These are phyloP conservation scores for Cuniculus paca DNA, from an alignment of 2,797 vertebrate genomes.

Conservation along the genomic window DNA sequence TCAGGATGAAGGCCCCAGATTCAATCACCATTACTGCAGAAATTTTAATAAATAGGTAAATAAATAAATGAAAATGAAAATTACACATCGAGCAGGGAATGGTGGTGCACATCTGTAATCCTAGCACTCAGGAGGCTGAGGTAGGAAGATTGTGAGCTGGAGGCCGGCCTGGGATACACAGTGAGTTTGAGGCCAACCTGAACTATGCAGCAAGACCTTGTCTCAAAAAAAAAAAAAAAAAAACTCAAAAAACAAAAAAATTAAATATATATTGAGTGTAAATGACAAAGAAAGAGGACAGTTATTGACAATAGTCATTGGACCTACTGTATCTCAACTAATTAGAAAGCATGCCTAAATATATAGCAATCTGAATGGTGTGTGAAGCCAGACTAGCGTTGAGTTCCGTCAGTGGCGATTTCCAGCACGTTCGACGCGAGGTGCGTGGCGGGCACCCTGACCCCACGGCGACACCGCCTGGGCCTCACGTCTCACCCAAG, in stretches of 20 bases:
- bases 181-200: neutral
- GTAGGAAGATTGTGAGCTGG: neutral
- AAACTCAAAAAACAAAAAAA: neutral
- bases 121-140: neutral
- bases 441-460: too few relatives aligned
- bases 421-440: fast-evolving
- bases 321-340: neutral
- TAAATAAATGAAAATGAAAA: neutral
- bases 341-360: neutral
- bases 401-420: neutral
- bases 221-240: neutral
- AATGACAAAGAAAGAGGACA: neutral
- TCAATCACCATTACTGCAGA: neutral
- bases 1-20: neutral
- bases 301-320: neutral
- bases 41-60: neutral
- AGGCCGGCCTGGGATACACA: neutral
- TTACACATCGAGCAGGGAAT: neutral
- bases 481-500: constrained; percentile 89
- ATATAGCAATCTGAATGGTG: neutral
- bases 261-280: neutral
- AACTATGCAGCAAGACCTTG: neutral
- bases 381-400: neutral
- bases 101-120: neutral
- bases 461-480: neutral